A percentile compares a stretch with the other conserved stretches of the same genome.
These are phyloP conservation scores for Synanthedon tipuliformis DNA, from an alignment of 2,888 invertebrate species.

Conservation along the genomic window DNA sequence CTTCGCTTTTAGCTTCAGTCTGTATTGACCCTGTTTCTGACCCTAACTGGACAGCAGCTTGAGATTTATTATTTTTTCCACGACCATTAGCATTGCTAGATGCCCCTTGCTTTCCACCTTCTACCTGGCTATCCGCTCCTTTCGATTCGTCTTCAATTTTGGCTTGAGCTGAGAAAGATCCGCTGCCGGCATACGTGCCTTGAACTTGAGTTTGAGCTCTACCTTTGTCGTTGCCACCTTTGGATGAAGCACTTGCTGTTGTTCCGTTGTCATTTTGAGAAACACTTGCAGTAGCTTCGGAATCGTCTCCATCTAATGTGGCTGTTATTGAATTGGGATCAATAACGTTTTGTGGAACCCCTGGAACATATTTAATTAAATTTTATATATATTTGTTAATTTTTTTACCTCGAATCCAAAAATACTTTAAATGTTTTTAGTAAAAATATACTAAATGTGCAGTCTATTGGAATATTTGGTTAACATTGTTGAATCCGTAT, in stretches of 20 bases:
- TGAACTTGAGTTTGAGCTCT: constrained; percentile 86
- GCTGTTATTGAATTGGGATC: constrained; percentile 38
- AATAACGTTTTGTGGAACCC: constrained; percentile 45
- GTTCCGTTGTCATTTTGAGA: constrained; percentile 72
- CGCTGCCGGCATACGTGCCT: constrained; percentile 81
- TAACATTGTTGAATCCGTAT: too few relatives aligned
- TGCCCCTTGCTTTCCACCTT: constrained; percentile 80
- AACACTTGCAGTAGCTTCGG: constrained; percentile 78
- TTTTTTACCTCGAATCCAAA: too few relatives aligned
- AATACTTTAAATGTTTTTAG: too few relatives aligned
- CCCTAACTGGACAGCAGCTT: constrained; percentile 81
- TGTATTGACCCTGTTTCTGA: constrained; percentile 81
- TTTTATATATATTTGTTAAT: too few relatives aligned
- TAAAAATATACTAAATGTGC: too few relatives aligned
- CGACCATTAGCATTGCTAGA: constrained; percentile 80
- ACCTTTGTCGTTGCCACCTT: constrained; percentile 80
- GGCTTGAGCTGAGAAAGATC: constrained; percentile 86
- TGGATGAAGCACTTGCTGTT: constrained; percentile 80
- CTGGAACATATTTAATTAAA: constrained; percentile 19
- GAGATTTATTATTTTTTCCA: constrained; percentile 80
- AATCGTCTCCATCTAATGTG: constrained; percentile 74
- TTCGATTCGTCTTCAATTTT: constrained; percentile 81
- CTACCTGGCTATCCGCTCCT: constrained; percentile 77
- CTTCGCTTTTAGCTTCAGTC: constrained; percentile 81
- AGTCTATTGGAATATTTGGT: too few relatives aligned